Base-by-base conservation (phyloP, 2,888 invertebrate species). In the Alloscopus bannaensis region DNA sequence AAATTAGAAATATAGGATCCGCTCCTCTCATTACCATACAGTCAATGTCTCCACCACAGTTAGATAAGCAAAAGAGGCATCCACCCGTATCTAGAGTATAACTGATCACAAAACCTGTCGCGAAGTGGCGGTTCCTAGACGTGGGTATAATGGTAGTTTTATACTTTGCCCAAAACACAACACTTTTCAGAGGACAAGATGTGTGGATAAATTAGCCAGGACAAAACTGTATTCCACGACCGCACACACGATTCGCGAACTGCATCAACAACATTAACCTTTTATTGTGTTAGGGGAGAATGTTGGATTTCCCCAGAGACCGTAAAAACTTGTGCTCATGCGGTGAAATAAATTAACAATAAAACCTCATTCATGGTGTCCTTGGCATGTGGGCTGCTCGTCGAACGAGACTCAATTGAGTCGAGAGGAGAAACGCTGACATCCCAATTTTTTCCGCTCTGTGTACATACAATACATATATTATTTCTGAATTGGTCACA, bases 261-360 rank as follows among this genome's bases (percentile, higher is more conserved):
- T 64, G 73, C 55, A 73, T 73, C 64, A 73, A 65, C 73, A 73
- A 45, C 50, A 73, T 68, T 68, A 68, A 68, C 68, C 26, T 73
- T 73, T 73, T 73, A 73, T 65, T 73, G 55, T 57, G 31, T 52
- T 36, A 62, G 72, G 36, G 42, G 31, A 52, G 72, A 72, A 73
- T 73, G 73, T 40, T 29, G 65, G 64, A 73, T 73, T 73, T 73
- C 73, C 73, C 73, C 55, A 36, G 73, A 73, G 73, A 73, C 65
- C 55, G 55, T 64, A 73, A 65, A 71, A 73, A 72, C 62, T 72
- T 72, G 71, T 52, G 52, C 62, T 72, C 73, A 65, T 73, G 73
- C 64, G 73, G 73, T 57, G 73, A 73, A 73, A 73, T 73, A 73
- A 73, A 73, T 73, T 73, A 73, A 73, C 73, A 73, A 73, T 73